phyloP scores from a whole-genome alignment of 2,797 vertebrate genomes.

The Erethizon dorsatum region DNA sequence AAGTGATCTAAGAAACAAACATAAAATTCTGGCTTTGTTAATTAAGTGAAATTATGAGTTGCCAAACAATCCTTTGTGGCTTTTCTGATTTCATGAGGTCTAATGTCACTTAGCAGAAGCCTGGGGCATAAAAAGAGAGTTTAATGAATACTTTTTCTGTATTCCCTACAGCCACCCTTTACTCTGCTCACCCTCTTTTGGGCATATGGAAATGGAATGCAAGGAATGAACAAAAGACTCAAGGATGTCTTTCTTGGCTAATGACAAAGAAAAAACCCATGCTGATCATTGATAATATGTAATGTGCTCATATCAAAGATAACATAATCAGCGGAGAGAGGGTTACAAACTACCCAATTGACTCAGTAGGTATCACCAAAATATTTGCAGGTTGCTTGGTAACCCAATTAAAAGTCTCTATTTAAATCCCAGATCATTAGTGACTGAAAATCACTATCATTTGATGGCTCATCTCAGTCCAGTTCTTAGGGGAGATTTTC shows the following conservation, averaged over 20 bases:
- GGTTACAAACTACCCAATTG: constrained; percentile 82
- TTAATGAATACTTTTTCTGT: constrained; percentile 73
- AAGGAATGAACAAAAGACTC: constrained; percentile 78
- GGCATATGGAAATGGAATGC: constrained; percentile 63
- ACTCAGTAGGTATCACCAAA: constrained; percentile 86
- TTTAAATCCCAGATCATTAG: constrained; percentile 86
- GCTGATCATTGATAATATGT: constrained; percentile 71
- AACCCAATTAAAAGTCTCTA: constrained; percentile 87
- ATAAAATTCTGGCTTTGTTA: constrained; percentile 82
- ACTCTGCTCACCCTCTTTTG: constrained; percentile 33
- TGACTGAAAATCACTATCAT: constrained; percentile 87
- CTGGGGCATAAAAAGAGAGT: constrained; percentile 54
- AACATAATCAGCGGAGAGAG: constrained; percentile 82
- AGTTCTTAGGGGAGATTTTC: constrained; percentile 85
- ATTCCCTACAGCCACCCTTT: constrained; percentile 45
- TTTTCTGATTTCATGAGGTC: constrained; percentile 83
- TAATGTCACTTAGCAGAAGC: constrained; percentile 80
- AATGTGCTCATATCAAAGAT: constrained; percentile 80
- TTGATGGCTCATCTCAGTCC: constrained; percentile 85
- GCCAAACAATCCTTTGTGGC: constrained; percentile 69
- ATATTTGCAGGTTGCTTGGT: constrained; percentile 87
- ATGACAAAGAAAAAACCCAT: constrained; percentile 72
- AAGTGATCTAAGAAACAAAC: constrained; percentile 82
- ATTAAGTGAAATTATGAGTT: constrained; percentile 81
- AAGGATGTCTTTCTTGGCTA: constrained; percentile 64